Conservation (phyloP, 2,888 invertebrate species). For the Lycophotia porphyrea region DNA sequence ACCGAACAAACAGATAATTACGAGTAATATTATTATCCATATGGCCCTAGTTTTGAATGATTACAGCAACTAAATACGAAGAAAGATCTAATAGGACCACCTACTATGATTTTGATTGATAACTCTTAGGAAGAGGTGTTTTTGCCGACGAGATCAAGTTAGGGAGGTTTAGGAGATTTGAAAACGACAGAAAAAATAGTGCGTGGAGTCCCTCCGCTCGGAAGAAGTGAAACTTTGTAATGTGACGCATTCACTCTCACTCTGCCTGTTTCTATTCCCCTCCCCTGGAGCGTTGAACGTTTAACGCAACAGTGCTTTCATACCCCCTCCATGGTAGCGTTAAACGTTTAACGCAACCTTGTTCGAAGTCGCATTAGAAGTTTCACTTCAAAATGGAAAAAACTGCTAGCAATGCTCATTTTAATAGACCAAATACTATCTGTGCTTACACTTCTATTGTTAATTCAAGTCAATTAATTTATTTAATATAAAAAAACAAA, state of each 20-base stretch:
- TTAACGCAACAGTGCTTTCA: too few relatives aligned
- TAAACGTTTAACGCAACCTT: too few relatives aligned
- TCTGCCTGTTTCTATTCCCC: too few relatives aligned
- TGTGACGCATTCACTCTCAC: too few relatives aligned
- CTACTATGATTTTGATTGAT: slow-evolving; percentile 9
- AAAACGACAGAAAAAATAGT: background rate
- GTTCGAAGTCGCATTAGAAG: too few relatives aligned
- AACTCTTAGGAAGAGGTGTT: background rate
- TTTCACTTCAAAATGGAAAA: too few relatives aligned
- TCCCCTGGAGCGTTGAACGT: too few relatives aligned
- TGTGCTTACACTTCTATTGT: background rate
- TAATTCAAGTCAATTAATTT: background rate
- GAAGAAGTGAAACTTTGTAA: too few relatives aligned
- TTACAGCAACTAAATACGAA: slow-evolving; percentile 1
- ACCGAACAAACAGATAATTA: slow-evolving; percentile 20
- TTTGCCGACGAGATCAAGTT: background rate
- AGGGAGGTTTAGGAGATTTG: background rate
- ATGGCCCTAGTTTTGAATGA: background rate
- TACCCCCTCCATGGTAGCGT: too few relatives aligned
- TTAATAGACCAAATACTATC: background rate
- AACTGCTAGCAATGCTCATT: background rate
- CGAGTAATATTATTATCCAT: too few relatives aligned
- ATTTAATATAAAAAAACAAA: too few relatives aligned
- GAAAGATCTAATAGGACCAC: slow-evolving; percentile 20
- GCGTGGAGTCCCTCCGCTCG: too few relatives aligned